Base-by-base conservation (phyloP, 2,797 vertebrate species). In the Lithobates pipiens region DNA sequence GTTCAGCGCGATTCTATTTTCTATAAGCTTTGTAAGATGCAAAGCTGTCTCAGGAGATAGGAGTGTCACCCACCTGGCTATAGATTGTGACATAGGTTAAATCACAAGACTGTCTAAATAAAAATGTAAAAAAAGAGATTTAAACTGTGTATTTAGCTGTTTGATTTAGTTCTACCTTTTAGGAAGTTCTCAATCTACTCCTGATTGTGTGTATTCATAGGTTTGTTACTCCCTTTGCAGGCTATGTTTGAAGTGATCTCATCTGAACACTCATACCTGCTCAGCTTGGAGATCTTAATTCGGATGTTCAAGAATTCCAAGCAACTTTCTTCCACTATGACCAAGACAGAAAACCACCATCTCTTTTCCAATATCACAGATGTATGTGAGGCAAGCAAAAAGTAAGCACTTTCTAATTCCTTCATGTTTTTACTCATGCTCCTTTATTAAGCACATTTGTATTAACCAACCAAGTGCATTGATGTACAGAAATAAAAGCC, bases 161-260 rank as follows among this genome's bases (percentile, higher is more conserved):
- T 46, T 13, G 42, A 1, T 13, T 39, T 9, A 7, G 10, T 6
- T 13, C 18, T 57, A 57, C 18, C 5, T 57, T 16, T 5, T 16
- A 54, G 50, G 15, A 54, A 54, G 50, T 54, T 16, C 13, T 46
- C 44, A 3, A 54, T 54, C 50, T 18, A 13, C 50, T 61, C 6
- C 21, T 23, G 7, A 6, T 8, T 61, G 21, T 23, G n/a, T 18
- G 5, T 4, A 18, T 3, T 54, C 13, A 54, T 18, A 18, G 44
- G 11, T 54, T 44, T 27, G 7, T 44, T 25, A 46, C 44, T 39
- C 5, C 5, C 34, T 86, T 34, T 23, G 42, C 86, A 99, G 98
- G 95, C 98, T 1, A 98, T 99, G 90, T 99, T 99, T 90, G 98
- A 99, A 93, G 94, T 99, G 88, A 99, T 99, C 88, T 99, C 98